A percentile compares a stretch with the other conserved stretches of the same genome.
These are phyloP conservation scores for Tapirus indicus DNA, from an alignment of 2,797 vertebrate species.

Conservation along the genomic window DNA sequence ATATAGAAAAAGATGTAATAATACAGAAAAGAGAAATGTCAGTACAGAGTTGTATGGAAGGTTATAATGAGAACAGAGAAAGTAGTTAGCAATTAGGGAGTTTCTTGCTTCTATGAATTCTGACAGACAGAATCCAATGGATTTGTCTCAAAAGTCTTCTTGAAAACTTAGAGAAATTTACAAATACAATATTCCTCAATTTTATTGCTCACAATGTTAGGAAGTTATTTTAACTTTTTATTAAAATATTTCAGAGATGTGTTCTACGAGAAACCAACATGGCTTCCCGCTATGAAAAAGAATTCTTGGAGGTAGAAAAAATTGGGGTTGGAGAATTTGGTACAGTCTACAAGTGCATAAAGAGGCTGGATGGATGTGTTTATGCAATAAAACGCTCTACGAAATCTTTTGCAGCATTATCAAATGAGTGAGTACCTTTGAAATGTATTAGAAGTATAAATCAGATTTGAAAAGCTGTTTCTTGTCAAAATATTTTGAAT, in stretches of 20 bases:
- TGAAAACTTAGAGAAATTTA: not conserved
- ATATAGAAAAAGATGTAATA: not conserved
- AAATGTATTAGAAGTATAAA: not conserved
- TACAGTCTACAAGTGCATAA: constrained; percentile 97
- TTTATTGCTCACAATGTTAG: not conserved
- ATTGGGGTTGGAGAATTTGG: constrained; percentile 97
- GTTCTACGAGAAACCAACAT: constrained; percentile 93
- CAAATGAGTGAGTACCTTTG: constrained; percentile 94
- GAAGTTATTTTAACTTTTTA: constrained; percentile 69
- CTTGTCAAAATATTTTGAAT: constrained; percentile 17
- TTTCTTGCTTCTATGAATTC: not conserved
- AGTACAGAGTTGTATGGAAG: not conserved
- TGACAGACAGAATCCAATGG: not conserved
- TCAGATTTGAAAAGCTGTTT: not conserved
- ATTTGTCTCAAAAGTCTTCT: not conserved
- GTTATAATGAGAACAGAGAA: not conserved
- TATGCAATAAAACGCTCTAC: constrained; percentile 97
- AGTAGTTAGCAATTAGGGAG: not conserved
- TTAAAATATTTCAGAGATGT: constrained; percentile 89
- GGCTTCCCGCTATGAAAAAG: constrained; percentile 96
- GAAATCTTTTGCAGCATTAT: constrained; percentile 93
- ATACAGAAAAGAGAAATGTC: not conserved
- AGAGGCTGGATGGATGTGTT: constrained; percentile 97
- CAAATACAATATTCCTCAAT: not conserved
- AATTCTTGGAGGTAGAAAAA: constrained; percentile 96